Percentiles rank a stretch among this genome's conserved stretches.
phyloP scores from a whole-genome alignment of 2,888 invertebrate genomes.

The Drosophila subsilvestris region DNA sequence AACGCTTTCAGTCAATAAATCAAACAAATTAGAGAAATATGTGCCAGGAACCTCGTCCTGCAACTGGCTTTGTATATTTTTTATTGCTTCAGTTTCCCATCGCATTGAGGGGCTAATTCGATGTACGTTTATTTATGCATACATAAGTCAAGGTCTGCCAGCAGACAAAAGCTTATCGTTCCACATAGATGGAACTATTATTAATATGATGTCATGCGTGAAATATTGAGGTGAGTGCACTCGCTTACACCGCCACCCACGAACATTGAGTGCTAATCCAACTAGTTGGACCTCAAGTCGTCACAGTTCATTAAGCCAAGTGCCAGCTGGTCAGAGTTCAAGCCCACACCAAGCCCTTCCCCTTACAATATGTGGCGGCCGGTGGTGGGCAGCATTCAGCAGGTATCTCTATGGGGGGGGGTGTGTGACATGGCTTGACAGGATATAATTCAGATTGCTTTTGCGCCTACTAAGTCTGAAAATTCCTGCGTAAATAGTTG shows the following conservation, averaged over 20 bases:
- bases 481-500: no score
- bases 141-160: not conserved
- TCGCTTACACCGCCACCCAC: conserved; percentile 37
- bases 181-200: conserved; percentile 36
- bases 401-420: not conserved
- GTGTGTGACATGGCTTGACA: no score
- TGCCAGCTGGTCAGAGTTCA: conserved; percentile 41
- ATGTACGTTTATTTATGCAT: conserved; percentile 34
- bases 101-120: conserved; percentile 11
- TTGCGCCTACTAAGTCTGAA: no score
- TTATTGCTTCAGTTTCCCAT: conserved; percentile 4
- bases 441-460: no score
- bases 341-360: not conserved
- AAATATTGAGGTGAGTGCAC: conserved; percentile 66
- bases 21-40: conserved; percentile 17
- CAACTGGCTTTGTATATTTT: not conserved
- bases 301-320: conserved; percentile 68
- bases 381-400: no score
- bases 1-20: conserved; percentile 20
- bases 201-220: conserved; percentile 64
- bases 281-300: conserved; percentile 59
- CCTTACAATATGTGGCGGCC: not conserved
- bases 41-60: not conserved
- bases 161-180: conserved; percentile 10
- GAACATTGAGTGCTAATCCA: conserved; percentile 56